A percentile compares a stretch with the other conserved stretches of the same genome.
These are phyloP conservation scores for Haliclystus octoradiatus DNA, from an alignment of 30 jellyfish, hydroid and myxozoan species.

Conservation along the genomic window DNA sequence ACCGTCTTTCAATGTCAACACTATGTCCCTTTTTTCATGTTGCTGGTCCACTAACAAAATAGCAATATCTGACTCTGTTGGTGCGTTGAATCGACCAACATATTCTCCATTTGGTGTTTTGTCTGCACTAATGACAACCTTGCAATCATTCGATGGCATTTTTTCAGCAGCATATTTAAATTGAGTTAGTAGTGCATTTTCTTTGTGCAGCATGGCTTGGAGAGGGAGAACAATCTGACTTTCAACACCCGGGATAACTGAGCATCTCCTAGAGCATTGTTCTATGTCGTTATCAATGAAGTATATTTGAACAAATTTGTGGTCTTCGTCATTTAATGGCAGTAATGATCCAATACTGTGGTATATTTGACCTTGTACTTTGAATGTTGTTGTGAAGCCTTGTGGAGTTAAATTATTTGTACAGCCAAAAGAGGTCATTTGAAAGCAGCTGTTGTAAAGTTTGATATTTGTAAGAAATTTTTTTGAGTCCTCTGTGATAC, in stretches of 20 bases:
- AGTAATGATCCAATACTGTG: background rate
- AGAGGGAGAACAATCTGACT: background rate
- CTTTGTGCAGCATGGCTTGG: background rate
- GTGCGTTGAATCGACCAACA: slow-evolving; percentile 8
- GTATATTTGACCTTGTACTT: background rate
- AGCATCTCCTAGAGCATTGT: background rate
- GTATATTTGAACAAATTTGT: background rate
- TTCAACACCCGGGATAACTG: background rate
- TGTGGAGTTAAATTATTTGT: background rate
- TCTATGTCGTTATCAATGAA: background rate
- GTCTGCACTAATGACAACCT: slow-evolving; percentile 16
- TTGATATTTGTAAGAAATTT: background rate
- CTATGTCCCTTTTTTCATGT: background rate
- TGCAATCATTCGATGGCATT: slow-evolving; percentile 1
- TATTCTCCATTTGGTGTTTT: slow-evolving; percentile 20
- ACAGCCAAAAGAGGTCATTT: background rate
- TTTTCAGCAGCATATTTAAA: slow-evolving; percentile 7
- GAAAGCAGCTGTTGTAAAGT: background rate
- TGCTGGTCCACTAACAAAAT: background rate
- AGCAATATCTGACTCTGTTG: slow-evolving; percentile 6
- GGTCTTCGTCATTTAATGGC: background rate
- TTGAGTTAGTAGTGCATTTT: background rate
- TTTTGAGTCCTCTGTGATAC: background rate
- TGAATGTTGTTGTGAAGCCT: background rate
- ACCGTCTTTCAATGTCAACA: background rate